Evolutionary conservation across 1,140 invertebrate species (phyloP), one percentile per base, ranked within the genome.

Genomic region (Drosophila kepulauana): DNA sequence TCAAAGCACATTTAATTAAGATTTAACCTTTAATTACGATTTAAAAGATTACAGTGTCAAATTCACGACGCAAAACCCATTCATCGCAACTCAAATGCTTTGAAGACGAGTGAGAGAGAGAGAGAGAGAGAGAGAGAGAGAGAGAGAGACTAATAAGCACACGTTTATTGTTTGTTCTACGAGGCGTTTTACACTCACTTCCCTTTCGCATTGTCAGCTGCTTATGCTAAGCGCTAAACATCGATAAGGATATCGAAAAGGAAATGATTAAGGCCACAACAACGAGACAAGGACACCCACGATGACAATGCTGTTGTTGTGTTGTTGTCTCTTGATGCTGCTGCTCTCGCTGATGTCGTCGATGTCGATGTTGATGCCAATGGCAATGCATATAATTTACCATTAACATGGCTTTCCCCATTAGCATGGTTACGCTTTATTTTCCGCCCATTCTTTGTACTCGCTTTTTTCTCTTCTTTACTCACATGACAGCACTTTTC

Each of bases 21-120:
- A 84, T 79, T 81, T 81, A 84, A 89, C 80, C 81, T 89, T 88
- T 89, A 84, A 89, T 81, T 89, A 88, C 85, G 84, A 84, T 88
- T 88, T 80, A 88, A 84, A 82, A 80, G 84, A 87, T 88, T 87
- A 88, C 54, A 65, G 62, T 80, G 78, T 84, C 80, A 78, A 80
- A 79, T 74, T 78, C 75, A 75, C 52, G 69, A 68, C 57, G n/a
- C 56, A 76, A 38, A 38, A 61, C n/a, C 45, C 1, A 35, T 33
- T 10, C 16, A n/a, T 11, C 59, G 28, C 35, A n/a, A 46, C 13
- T 41, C 15, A 6, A 46, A n/a, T 6, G 8, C 20, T 20, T 20
- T 20, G 2, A 20, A 20, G 20, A 20, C 20, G 20, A 20, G 16
- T 20, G 16, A 16, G 1, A 16, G 16, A 16, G 16, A 20, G 20